phyloP scores from a whole-genome alignment of 2,797 vertebrate genomes.

The Mormyrus hasselquistii region DNA sequence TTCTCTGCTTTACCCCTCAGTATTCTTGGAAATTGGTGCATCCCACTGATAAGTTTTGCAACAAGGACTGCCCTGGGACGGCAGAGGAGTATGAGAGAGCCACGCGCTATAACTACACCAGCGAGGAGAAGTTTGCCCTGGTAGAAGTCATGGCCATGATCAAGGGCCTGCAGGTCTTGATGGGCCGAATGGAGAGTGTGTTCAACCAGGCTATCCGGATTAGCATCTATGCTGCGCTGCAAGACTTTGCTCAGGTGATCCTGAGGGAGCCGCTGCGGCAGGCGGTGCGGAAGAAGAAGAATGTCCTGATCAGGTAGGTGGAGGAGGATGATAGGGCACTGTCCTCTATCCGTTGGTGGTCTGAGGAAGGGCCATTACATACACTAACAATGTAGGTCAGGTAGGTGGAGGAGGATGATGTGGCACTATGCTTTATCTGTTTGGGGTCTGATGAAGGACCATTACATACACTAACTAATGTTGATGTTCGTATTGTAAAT shows the following conservation, averaged over 20 bases:
- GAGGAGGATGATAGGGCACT: neutral
- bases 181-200: conserved; percentile 97
- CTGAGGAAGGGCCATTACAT: neutral
- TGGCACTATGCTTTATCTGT: neutral
- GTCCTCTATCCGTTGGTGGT: neutral
- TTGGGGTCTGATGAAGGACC: neutral
- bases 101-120: conserved; percentile 97
- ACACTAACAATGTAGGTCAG: conserved; percentile 64
- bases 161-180: conserved; percentile 95
- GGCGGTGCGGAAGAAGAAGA: conserved; percentile 97
- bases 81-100: conserved; percentile 95
- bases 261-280: conserved; percentile 91
- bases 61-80: conserved; percentile 95
- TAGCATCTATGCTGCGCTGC: conserved; percentile 93
- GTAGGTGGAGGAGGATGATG: conserved; percentile 38
- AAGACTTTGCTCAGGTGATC: conserved; percentile 95
- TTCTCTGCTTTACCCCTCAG: conserved; percentile 48
- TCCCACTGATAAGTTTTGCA: conserved; percentile 98
- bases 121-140: conserved; percentile 96
- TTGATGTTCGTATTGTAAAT: neutral
- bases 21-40: conserved; percentile 99
- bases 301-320: conserved; percentile 82
- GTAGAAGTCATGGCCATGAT: conserved; percentile 99
- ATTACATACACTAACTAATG: neutral
- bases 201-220: conserved; percentile 98